Percentiles rank a stretch among this genome's conserved stretches.
Conservation (phyloP, 2,797 vertebrate genomes). For the Setipinna tenuifilis region DNA sequence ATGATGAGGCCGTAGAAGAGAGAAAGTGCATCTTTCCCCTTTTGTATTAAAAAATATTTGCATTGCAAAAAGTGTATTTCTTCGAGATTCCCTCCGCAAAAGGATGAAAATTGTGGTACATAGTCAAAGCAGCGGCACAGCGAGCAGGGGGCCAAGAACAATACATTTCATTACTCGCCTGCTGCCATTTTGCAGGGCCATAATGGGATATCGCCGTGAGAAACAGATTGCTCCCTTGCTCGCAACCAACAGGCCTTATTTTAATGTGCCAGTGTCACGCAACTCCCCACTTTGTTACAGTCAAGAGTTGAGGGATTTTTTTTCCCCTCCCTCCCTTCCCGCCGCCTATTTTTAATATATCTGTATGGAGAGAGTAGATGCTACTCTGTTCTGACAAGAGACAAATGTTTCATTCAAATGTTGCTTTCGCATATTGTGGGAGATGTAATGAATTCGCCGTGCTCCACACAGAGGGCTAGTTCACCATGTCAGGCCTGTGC, state of each 20-base stretch:
- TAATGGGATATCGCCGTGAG: constrained; percentile 63
- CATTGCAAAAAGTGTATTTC: constrained; percentile 37
- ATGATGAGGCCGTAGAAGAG: neutral
- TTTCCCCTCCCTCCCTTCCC: constrained; percentile 1
- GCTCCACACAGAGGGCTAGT: constrained; percentile 78
- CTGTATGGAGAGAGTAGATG: constrained; percentile 76
- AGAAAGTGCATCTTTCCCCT: neutral
- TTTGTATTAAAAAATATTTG: constrained; percentile 38
- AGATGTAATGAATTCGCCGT: constrained; percentile 93
- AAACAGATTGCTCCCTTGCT: constrained; percentile 73
- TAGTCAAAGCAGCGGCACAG: constrained; percentile 57
- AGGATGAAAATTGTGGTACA: constrained; percentile 48
- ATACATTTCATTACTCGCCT: constrained; percentile 70
- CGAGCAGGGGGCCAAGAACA: constrained; percentile 32
- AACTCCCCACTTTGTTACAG: constrained; percentile 72
- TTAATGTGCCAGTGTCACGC: constrained; percentile 69
- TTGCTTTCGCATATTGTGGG: constrained; percentile 94
- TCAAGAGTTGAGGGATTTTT: constrained; percentile 53
- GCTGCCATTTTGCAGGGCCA: constrained; percentile 64
- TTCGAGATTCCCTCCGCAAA: constrained; percentile 14
- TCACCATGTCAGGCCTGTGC: constrained; percentile 86
- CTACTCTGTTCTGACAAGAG: constrained; percentile 91
- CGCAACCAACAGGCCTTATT: constrained; percentile 72
- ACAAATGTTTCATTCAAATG: constrained; percentile 99
- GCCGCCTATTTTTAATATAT: constrained; percentile 61